Percentiles rank a stretch among this genome's conserved stretches.
These are phyloP conservation scores for Nycteola revayana DNA, from an alignment of 2,888 invertebrate species.

Conservation along the genomic window DNA sequence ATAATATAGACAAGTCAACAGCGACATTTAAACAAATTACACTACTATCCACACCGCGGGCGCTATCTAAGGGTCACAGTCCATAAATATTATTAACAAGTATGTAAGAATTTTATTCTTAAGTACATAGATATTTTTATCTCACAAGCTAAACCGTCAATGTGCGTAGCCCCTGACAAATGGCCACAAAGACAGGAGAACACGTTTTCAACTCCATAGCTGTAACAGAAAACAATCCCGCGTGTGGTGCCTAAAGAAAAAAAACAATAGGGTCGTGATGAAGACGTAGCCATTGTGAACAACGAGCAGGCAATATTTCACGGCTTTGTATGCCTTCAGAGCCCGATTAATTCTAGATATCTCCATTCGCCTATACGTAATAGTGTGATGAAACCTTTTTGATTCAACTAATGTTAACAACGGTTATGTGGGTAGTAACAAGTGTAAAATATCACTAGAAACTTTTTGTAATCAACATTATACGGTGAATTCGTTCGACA, in stretches of 20 bases:
- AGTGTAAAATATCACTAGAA: conserved; percentile 36
- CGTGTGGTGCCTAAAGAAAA: conserved; percentile 72
- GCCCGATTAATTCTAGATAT: conserved; percentile 81
- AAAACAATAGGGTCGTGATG: conserved; percentile 80
- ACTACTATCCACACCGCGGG: conserved; percentile 17
- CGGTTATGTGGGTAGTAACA: conserved; percentile 52
- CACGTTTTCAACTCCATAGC: conserved; percentile 68
- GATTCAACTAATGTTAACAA: conserved; percentile 60
- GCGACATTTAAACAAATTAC: conserved; percentile 20
- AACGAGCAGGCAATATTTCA: conserved; percentile 79
- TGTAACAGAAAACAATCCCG: conserved; percentile 73
- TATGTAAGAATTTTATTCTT: conserved; percentile 33
- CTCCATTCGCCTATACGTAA: conserved; percentile 74
- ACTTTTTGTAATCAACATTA: conserved; percentile 25
- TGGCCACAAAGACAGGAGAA: conserved; percentile 56
- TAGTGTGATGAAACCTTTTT: conserved; percentile 78
- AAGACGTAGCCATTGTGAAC: conserved; percentile 81
- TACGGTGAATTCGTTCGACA: conserved; percentile 12
- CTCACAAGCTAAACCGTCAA: conserved; percentile 41
- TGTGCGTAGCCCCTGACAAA: conserved; percentile 53
- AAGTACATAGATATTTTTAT: conserved; percentile 42
- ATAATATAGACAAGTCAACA: conserved; percentile 3
- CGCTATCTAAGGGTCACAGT: conserved; percentile 25
- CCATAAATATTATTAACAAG: conserved; percentile 37
- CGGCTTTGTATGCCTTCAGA: conserved; percentile 76